phyloP scores from a whole-genome alignment of 2,113 vertebrate species.

The Willisornis vidua region DNA sequence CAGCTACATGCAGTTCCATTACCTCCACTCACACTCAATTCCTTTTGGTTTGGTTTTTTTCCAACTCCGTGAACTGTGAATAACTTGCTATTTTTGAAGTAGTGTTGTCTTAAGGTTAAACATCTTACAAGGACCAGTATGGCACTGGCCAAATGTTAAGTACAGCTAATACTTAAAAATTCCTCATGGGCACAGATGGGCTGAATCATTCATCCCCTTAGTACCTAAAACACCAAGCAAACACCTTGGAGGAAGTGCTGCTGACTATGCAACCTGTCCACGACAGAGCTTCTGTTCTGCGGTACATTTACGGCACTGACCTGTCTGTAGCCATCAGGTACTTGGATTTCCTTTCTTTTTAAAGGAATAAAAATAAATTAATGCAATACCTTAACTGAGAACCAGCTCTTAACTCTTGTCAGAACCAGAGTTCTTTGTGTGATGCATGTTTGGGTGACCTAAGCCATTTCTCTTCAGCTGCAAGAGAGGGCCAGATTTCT shows the following conservation, averaged over 20 bases:
- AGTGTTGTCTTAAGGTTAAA: constrained; percentile 22
- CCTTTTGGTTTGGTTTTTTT: neutral
- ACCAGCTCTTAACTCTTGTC: neutral
- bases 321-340: constrained; percentile 58
- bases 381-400: constrained; percentile 31
- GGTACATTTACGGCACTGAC: constrained; percentile 49
- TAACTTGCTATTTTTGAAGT: neutral
- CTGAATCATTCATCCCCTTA: neutral
- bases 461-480: neutral
- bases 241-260: constrained; percentile 44
- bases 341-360: constrained; percentile 63
- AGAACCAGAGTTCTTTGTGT: neutral
- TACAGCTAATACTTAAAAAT: neutral
- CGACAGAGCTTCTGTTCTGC: constrained; percentile 46
- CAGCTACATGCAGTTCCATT: neutral
- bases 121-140: neutral
- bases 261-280: constrained; percentile 66
- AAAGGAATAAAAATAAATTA: constrained; percentile 60
- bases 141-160: neutral
- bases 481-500: neutral
- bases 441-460: neutral
- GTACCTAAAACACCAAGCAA: neutral
- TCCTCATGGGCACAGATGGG: neutral
- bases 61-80: constrained; percentile 20
- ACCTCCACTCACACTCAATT: neutral